Percentiles rank a stretch among this genome's conserved stretches.
phyloP scores from a whole-genome alignment of 1,140 invertebrate species.

The Dendrolimus punctatus region DNA sequence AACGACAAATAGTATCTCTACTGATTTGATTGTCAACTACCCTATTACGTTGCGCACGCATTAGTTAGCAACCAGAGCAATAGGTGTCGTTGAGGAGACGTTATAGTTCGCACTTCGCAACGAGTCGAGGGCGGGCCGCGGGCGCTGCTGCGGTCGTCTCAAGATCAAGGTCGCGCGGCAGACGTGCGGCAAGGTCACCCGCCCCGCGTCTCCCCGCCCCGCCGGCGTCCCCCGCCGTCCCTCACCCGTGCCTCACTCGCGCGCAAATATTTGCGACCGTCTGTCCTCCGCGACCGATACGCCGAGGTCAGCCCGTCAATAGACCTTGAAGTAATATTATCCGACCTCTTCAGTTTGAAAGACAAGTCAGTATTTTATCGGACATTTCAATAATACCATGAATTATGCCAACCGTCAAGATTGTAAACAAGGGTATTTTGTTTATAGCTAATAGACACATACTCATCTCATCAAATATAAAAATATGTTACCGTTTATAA shows the following conservation, averaged over 20 bases:
- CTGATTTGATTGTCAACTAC: neutral
- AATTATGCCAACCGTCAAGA: constrained; percentile 1
- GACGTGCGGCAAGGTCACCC: constrained; percentile 64
- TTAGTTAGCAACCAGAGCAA: constrained; percentile 29
- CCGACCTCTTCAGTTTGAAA: constrained; percentile 52
- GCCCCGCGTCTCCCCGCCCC: constrained; percentile 20
- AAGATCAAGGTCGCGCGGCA: constrained; percentile 66
- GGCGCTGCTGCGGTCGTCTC: constrained; percentile 57
- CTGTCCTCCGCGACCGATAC: constrained; percentile 69
- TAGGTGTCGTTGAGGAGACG: constrained; percentile 41
- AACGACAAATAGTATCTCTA: too few relatives aligned
- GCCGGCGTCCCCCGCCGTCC: constrained; percentile 20
- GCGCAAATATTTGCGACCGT: constrained; percentile 68
- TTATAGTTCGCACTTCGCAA: constrained; percentile 13
- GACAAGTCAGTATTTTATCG: constrained; percentile 41
- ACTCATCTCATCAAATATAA: too few relatives aligned
- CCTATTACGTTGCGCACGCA: constrained; percentile 15
- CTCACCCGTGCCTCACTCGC: constrained; percentile 38
- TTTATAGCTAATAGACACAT: too few relatives aligned
- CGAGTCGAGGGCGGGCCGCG: constrained; percentile 34
- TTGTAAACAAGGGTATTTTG: too few relatives aligned
- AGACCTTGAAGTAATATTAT: constrained; percentile 65
- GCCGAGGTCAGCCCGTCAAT: constrained; percentile 62
- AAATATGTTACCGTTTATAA: too few relatives aligned
- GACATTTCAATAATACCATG: constrained; percentile 30